Conservation (phyloP, 2,797 vertebrate genomes). For the Epinephelus awoara region DNA sequence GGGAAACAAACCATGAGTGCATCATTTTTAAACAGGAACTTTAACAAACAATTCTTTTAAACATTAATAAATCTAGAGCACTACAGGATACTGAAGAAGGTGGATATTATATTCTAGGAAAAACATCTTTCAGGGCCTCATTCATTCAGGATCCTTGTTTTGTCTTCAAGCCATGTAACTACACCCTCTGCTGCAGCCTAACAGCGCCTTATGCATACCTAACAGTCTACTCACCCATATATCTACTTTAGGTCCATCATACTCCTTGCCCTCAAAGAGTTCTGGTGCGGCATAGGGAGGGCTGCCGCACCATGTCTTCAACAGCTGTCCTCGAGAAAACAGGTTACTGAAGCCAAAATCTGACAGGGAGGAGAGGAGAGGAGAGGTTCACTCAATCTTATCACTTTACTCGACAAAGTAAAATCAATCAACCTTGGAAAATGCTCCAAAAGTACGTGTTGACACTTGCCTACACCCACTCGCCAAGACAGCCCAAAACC, state of each 20-base stretch:
- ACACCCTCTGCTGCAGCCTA: background rate
- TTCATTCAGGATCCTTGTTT: background rate
- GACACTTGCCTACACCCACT: conserved; percentile 75
- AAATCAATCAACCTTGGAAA: conserved; percentile 36
- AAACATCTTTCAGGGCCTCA: background rate
- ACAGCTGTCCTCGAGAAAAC: conserved; percentile 95
- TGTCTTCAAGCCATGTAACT: background rate
- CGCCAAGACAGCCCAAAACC: conserved; percentile 22
- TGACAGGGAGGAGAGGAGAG: conserved; percentile 61
- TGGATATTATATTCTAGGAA: background rate
- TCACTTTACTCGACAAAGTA: conserved; percentile 11
- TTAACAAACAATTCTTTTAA: background rate
- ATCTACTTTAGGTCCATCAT: conserved; percentile 98
- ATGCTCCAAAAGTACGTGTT: conserved; percentile 32
- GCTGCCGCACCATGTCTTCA: conserved; percentile 99
- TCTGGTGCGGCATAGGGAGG: conserved; percentile 98
- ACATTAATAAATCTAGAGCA: background rate
- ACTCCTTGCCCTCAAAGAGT: conserved; percentile 98
- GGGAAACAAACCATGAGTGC: background rate
- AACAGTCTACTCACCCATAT: conserved; percentile 91
- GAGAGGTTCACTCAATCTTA: conserved; percentile 25
- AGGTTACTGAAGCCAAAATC: conserved; percentile 99
- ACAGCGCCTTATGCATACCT: background rate
- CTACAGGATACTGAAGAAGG: background rate
- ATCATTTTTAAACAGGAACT: background rate